Evolutionary conservation across 2,888 invertebrate species (phyloP), one percentile per base, ranked within the genome.

Genomic region (Malacosoma neustria): DNA sequence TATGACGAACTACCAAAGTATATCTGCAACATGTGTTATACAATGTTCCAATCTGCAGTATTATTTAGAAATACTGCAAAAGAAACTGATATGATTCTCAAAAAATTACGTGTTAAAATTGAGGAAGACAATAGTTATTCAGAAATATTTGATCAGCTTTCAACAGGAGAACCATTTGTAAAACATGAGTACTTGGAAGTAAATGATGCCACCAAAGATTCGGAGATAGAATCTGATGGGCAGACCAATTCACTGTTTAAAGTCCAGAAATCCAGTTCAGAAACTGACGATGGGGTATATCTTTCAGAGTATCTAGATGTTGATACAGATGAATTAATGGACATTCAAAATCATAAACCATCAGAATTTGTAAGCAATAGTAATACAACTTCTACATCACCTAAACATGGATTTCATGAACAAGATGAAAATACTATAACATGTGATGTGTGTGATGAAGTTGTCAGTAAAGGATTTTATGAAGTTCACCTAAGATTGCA

Each of bases 401-500:
- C n/a, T n/a, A n/a, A n/a, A n/a, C n/a, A n/a, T n/a, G n/a, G n/a
- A n/a, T n/a, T n/a, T n/a, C 5, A 1, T 22, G 22, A 22, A 0
- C 5, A 22, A 22, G 6, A 22, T 22, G 22, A 22, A 9, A 22
- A 22, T 2, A 22, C 6, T 7, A 22, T 22, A 22, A 22, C 4
- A 22, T 61, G 61, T 48, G 48, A 48, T 13, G 48, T 62, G 4
- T 60, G 61, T 11, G 41, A 45, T 31, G 46, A 45, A 5, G 34
- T 49, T 3, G 35, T 60, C 11, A 32, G 33, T 12, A 48, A 35
- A 40, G 40, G 29, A 22, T 22, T 34, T 1, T 56, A 57, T 14
- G 39, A 36, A 34, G 35, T 34, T 22, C 59, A 61, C 36, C 30
- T 61, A 12, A 43, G 43, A 36, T 32, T 46, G 11, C 60, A 61